Evolutionary conservation across 2,888 invertebrate genomes (phyloP), one percentile per base, ranked within the genome.

Genomic region (Stomorhina lunata): DNA sequence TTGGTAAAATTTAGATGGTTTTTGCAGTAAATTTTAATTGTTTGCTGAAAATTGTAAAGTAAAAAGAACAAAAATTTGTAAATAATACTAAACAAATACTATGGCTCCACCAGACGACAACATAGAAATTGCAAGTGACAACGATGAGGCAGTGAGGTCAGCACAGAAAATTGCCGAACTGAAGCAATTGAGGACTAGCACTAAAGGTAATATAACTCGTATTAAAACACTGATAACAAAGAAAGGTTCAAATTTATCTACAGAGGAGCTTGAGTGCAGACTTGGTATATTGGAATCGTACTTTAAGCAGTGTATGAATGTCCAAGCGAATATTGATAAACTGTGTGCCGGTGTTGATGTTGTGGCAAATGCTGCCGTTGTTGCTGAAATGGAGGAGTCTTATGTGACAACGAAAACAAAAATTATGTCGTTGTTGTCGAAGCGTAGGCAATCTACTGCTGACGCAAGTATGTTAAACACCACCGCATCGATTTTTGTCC

Each of bases 261-360:
- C 32, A 20, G 77, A 63, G 6, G 84, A 81, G 25, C 61, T 83
- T 7, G 68, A 85, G 40, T 85, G 83, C 45, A 65, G 81, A 12
- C 77, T 85, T 29, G 79, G 78, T 1, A 85, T 83, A 17, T 48
- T 83, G 25, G 84, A 85, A 37, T 61, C 80, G 2, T 84, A 84
- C 34, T 84, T 80, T 10, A 84, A 79, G 66, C 72, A 80, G 45
- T 55, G 61, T 6, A 37, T 80, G 2, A 63, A 53, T 55, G 80
- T 80, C 32, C 83, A 84, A 43, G 43, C 77, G 17, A 71, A 48
- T 17, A 80, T 84, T 20, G 84, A 84, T 10, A 73, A 45, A 37
- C 20, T 65, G 3, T 20, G 29, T 25, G 25, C 7, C 15, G 79
- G 80, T 15, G 69, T 59, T 79, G 45, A 37, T 0, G 32, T 63